These are phyloP conservation scores for Mamestra brassicae DNA, from an alignment of 2,888 invertebrate species.

Conservation along the genomic window DNA sequence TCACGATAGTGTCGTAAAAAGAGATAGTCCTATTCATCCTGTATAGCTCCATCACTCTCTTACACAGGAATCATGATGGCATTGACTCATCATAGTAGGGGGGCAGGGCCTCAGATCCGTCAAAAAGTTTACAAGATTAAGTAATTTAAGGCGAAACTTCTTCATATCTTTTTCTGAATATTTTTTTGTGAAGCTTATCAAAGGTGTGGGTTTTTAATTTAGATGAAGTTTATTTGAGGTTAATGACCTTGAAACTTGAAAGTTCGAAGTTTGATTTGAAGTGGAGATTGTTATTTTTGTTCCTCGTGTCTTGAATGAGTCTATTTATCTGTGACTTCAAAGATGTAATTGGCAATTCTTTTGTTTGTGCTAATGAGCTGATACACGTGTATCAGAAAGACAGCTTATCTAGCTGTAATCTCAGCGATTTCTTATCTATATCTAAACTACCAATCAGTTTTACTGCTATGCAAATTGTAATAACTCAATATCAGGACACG, in stretches of 20 bases:
- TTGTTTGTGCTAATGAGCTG: slow-evolving; percentile 3
- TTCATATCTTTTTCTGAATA: slow-evolving; percentile 28
- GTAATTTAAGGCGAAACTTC: slow-evolving; percentile 45
- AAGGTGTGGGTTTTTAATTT: slow-evolving; percentile 39
- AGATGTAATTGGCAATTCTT: background rate
- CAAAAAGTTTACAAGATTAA: slow-evolving; percentile 55
- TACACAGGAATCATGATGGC: background rate
- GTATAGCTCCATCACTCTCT: background rate
- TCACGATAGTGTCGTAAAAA: background rate
- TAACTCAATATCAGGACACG: slow-evolving; percentile 53
- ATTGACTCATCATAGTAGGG: background rate
- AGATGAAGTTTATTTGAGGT: slow-evolving; percentile 9
- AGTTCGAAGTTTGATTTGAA: background rate
- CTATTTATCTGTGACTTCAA: background rate
- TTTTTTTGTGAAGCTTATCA: slow-evolving; percentile 27
- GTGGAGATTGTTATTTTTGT: background rate
- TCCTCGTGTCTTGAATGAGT: background rate
- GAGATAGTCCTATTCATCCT: background rate
- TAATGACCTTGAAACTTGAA: slow-evolving; percentile 4
- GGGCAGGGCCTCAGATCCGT: slow-evolving; percentile 31
- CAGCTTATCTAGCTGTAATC: slow-evolving; percentile 7
- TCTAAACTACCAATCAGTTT: slow-evolving; percentile 48
- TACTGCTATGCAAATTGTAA: slow-evolving; percentile 46
- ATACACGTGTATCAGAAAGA: background rate
- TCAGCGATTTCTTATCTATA: slow-evolving; percentile 28